Evolutionary conservation across 2,797 vertebrate species (phyloP).

Genomic region (Oryzias sinensis): DNA sequence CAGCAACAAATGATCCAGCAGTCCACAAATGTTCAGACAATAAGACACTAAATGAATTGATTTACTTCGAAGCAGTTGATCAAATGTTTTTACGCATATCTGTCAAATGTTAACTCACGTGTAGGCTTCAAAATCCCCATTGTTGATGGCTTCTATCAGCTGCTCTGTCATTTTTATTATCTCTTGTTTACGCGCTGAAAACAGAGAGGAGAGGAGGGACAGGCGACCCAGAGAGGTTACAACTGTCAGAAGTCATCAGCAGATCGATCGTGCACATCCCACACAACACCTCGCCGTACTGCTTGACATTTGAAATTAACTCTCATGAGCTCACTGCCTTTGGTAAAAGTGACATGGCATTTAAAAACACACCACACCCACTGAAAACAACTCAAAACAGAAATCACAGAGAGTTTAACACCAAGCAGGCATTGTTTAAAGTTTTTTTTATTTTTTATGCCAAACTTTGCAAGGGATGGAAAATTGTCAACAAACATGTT

Average conservation of each 20-base stretch:
- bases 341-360: too few relatives aligned
- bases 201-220: neutral
- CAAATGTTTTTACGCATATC: too few relatives aligned
- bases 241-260: slow-evolving; percentile 8
- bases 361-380: slow-evolving; percentile 6
- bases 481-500: neutral
- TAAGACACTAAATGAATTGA: too few relatives aligned
- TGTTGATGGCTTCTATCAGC: slow-evolving; percentile 98
- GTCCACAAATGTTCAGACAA: too few relatives aligned
- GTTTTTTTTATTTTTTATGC: neutral
- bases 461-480: neutral
- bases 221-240: slow-evolving; percentile 9
- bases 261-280: slow-evolving; percentile 8
- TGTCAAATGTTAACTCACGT: slow-evolving; percentile 82
- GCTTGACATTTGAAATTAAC: slow-evolving; percentile 33
- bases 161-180: slow-evolving; percentile 99
- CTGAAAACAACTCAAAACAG: neutral
- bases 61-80: too few relatives aligned
- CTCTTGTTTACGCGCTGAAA: slow-evolving; percentile 95
- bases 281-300: slow-evolving; percentile 3
- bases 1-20: neutral
- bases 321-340: slow-evolving; percentile 6
- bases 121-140: slow-evolving; percentile 98
- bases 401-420: neutral
- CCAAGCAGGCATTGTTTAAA: neutral